Percentiles rank a stretch among this genome's conserved stretches.
Conservation (phyloP, 2,888 invertebrate species). For the Neoitamus cyanurus region DNA sequence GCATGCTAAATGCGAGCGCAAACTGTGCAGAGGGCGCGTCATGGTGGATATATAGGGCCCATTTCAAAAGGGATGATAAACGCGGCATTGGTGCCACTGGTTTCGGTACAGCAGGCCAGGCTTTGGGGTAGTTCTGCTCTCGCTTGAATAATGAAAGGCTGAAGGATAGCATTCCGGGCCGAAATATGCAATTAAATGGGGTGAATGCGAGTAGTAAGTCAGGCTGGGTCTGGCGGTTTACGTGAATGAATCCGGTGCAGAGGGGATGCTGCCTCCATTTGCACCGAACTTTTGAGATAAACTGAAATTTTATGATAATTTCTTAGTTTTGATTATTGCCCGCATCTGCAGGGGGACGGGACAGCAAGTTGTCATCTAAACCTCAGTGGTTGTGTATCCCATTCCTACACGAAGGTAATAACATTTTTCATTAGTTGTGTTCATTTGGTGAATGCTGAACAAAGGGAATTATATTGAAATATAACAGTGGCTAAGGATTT, state of each 20-base stretch:
- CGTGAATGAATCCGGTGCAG: not conserved
- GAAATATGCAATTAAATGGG: slow-evolving; percentile 41
- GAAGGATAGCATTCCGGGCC: not conserved
- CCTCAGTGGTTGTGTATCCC: not conserved
- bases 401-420: not conserved
- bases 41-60: not conserved
- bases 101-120: not conserved
- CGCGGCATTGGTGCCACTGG: not conserved
- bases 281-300: not conserved
- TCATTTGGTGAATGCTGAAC: not conserved
- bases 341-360: not conserved
- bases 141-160: slow-evolving; percentile 1
- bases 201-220: slow-evolving; percentile 9
- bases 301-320: slow-evolving; percentile 37
- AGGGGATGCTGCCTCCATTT: not conserved
- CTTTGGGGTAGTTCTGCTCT: slow-evolving; percentile 25
- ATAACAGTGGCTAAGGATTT: no score
- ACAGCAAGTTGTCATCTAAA: not conserved
- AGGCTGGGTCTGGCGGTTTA: not conserved
- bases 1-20: not conserved
- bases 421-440: not conserved
- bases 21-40: not conserved
- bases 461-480: no score
- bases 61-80: slow-evolving; percentile 28
- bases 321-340: slow-evolving; percentile 10